phyloP scores from a whole-genome alignment of 2,888 invertebrate genomes.

The Isoperla grammatica region DNA sequence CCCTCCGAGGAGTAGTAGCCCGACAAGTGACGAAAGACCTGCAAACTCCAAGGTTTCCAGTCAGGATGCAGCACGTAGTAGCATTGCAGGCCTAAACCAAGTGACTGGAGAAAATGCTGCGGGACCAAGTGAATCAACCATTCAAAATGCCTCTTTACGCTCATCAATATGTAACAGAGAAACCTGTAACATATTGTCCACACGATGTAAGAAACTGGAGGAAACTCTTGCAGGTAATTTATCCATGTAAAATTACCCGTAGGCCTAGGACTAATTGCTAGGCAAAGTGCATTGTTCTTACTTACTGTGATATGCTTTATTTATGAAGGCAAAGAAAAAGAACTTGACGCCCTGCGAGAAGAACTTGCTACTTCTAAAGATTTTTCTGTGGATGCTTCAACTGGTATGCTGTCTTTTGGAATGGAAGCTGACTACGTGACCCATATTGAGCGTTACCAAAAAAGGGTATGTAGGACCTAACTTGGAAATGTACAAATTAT shows the following conservation, averaged over 20 bases:
- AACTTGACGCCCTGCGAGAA: slow-evolving; percentile 45
- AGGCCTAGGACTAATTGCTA: too few species aligned
- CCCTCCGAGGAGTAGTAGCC: too few species aligned
- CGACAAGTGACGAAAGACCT: too few species aligned
- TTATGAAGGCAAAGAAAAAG: slow-evolving; percentile 42
- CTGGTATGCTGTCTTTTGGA: slow-evolving; percentile 46
- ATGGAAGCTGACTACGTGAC: slow-evolving; percentile 67
- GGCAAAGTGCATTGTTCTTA: too few species aligned
- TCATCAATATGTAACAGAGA: not conserved
- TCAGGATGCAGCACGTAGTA: too few species aligned
- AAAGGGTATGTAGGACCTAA: slow-evolving; percentile 53
- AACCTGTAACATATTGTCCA: not conserved
- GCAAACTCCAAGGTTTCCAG: too few species aligned
- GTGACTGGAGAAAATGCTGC: too few species aligned
- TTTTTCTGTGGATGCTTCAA: slow-evolving; percentile 46
- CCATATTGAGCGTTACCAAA: slow-evolving; percentile 62
- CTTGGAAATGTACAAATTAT: too few species aligned
- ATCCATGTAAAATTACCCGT: not conserved
- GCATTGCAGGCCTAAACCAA: too few species aligned
- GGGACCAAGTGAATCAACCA: too few species aligned
- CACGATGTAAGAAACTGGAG: slow-evolving; percentile 44
- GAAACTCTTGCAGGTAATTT: slow-evolving; percentile 42
- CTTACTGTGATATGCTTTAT: not conserved
- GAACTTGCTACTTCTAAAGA: slow-evolving; percentile 49
- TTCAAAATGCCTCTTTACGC: too few species aligned